phyloP scores from a whole-genome alignment of 2,113 vertebrate species.

The Pseudorectes ferrugineus region DNA sequence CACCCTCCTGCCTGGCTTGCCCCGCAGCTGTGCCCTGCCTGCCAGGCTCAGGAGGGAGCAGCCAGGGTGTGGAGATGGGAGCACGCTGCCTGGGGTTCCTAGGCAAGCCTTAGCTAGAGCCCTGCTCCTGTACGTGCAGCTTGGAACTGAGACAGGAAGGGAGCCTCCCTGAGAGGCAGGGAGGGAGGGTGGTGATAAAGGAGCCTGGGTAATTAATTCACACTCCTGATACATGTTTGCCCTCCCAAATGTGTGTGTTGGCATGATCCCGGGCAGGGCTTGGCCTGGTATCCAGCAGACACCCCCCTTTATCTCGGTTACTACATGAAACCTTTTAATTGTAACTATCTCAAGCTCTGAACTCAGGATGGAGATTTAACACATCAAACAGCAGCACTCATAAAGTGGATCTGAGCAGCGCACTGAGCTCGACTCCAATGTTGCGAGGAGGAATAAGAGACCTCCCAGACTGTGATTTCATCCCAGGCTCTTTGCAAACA shows the following conservation, averaged over 20 bases:
- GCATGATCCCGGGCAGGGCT: background rate
- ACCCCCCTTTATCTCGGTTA: background rate
- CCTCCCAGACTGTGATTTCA: background rate
- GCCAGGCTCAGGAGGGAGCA: background rate
- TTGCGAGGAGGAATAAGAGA: background rate
- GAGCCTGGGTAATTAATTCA: background rate
- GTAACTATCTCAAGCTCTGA: background rate
- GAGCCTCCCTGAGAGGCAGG: background rate
- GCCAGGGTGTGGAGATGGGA: background rate
- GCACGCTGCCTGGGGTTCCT: background rate
- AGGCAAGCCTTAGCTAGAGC: background rate
- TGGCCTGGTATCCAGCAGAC: background rate
- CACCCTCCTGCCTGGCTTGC: background rate
- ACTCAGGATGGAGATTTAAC: background rate
- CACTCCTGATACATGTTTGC: background rate
- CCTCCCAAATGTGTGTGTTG: background rate
- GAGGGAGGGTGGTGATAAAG: background rate
- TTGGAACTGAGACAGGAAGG: background rate
- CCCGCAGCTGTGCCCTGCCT: background rate
- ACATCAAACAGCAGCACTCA: background rate
- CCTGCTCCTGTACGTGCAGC: background rate
- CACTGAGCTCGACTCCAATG: background rate
- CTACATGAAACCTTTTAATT: conserved; percentile 1
- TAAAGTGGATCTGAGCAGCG: background rate
- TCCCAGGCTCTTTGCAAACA: background rate